These are phyloP conservation scores for Brachirus orientalis DNA, from an alignment of 2,113 vertebrate genomes.

Conservation along the genomic window DNA sequence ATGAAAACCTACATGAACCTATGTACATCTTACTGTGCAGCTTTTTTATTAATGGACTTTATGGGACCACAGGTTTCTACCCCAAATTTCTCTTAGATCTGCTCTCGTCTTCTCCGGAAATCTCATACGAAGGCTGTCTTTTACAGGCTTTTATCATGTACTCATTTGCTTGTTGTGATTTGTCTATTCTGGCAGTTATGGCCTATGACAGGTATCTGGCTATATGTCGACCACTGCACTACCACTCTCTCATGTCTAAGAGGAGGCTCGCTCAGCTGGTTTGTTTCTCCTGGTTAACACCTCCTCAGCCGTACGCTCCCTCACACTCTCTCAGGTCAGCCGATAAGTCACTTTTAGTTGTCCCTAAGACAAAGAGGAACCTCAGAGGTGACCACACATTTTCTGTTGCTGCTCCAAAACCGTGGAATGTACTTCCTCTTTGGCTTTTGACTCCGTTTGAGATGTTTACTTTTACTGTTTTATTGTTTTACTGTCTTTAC, in stretches of 20 bases:
- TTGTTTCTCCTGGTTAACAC: conserved; percentile 40
- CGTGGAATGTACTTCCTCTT: too few species aligned
- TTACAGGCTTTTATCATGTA: conserved; percentile 53
- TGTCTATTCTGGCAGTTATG: conserved; percentile 51
- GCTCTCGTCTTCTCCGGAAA: conserved; percentile 7
- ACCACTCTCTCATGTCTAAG: conserved; percentile 43
- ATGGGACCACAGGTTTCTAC: conserved; percentile 54
- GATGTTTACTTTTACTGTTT: too few species aligned
- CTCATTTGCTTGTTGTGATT: conserved; percentile 40
- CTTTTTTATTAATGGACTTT: conserved; percentile 50
- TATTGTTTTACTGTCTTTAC: too few species aligned
- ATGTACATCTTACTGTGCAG: conserved; percentile 55
- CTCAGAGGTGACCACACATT: too few species aligned
- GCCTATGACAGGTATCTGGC: conserved; percentile 64
- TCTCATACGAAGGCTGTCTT: conserved; percentile 48
- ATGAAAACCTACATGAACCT: conserved; percentile 57
- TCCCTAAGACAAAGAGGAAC: too few species aligned
- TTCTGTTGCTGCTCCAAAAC: too few species aligned
- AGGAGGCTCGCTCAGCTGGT: conserved; percentile 30
- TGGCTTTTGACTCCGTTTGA: too few species aligned
- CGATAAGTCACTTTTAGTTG: too few species aligned
- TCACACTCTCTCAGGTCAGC: too few species aligned
- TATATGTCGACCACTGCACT: conserved; percentile 50
- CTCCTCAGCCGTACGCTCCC: too few species aligned
- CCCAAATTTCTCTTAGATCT: conserved; percentile 51